Evolutionary conservation across 2,113 vertebrate genomes (phyloP).

Genomic region (Speoplatyrhinus poulsoni): DNA sequence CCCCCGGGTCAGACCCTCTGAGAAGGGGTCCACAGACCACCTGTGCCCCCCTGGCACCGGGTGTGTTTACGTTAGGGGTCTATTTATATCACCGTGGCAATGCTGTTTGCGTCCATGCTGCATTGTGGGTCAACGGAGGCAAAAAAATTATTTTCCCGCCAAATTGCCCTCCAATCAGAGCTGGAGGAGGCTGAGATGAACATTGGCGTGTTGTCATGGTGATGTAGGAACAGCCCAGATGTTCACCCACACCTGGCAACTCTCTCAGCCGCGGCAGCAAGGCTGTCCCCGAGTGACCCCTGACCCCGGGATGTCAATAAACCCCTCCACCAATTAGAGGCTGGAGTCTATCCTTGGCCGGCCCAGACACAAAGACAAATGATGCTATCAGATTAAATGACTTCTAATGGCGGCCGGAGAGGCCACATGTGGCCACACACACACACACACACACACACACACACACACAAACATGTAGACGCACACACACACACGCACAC

Average conservation of each 20-base stretch:
- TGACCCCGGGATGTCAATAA: constrained; percentile 78
- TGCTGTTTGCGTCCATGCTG: constrained; percentile 40
- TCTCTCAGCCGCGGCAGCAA: constrained; percentile 79
- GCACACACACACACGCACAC: neutral
- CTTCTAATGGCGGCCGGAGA: constrained; percentile 90
- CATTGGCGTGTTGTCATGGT: too few species aligned
- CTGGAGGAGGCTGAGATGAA: neutral
- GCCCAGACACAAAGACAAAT: constrained; percentile 92
- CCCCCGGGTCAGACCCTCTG: constrained; percentile 69
- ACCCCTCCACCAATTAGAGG: constrained; percentile 78
- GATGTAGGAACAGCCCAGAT: constrained; percentile 62
- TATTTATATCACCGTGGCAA: constrained; percentile 47
- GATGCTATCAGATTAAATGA: constrained; percentile 93
- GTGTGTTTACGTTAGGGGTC: constrained; percentile 75
- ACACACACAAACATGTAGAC: neutral
- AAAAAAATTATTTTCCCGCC: neutral
- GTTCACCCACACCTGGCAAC: constrained; percentile 80
- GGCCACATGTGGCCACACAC: constrained; percentile 77
- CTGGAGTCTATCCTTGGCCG: constrained; percentile 84
- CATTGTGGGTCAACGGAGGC: neutral
- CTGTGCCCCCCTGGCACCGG: constrained; percentile 62
- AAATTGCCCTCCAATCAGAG: constrained; percentile 1
- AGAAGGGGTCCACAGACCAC: constrained; percentile 71
- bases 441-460: neutral
- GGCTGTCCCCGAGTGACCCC: constrained; percentile 77